A percentile compares a stretch with the other conserved stretches of the same genome.
Evolutionary conservation across 2,113 vertebrate species (phyloP).

Genomic region (Microcebus lehilahytsara): DNA sequence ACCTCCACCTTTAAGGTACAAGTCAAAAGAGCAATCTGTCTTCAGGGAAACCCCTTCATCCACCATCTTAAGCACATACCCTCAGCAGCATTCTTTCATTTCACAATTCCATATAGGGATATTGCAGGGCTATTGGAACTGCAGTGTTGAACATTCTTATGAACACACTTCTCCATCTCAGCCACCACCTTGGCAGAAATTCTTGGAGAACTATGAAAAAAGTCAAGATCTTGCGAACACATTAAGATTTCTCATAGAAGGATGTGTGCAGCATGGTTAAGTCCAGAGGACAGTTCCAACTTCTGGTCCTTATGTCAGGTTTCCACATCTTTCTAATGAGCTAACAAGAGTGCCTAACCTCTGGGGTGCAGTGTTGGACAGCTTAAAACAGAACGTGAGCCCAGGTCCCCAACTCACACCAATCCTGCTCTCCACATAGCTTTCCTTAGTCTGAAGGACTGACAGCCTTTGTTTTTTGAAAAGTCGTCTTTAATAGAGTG

Average conservation of each 20-base stretch:
- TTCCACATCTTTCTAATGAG: background rate
- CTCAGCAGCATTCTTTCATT: background rate
- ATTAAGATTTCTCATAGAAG: background rate
- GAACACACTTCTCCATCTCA: background rate
- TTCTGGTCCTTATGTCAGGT: background rate
- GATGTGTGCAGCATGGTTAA: background rate
- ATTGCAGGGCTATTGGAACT: background rate
- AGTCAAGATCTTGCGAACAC: background rate
- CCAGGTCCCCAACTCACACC: accelerated
- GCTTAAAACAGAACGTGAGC: slow-evolving; percentile 6
- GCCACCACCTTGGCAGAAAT: background rate
- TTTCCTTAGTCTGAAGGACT: background rate
- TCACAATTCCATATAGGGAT: background rate
- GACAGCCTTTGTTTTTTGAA: background rate
- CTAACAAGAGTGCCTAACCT: slow-evolving; percentile 32
- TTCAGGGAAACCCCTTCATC: background rate
- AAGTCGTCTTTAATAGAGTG: background rate
- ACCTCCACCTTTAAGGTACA: background rate
- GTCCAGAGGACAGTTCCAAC: background rate
- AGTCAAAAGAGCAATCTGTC: slow-evolving; percentile 10
- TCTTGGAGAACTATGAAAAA: background rate
- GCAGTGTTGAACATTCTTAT: background rate
- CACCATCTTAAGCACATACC: background rate
- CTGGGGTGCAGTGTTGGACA: slow-evolving; percentile 59
- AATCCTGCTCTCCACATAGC: accelerated